These are phyloP conservation scores for Quadroppia sp. DNA, from an alignment of 2,888 invertebrate species.

Conservation along the genomic window DNA sequence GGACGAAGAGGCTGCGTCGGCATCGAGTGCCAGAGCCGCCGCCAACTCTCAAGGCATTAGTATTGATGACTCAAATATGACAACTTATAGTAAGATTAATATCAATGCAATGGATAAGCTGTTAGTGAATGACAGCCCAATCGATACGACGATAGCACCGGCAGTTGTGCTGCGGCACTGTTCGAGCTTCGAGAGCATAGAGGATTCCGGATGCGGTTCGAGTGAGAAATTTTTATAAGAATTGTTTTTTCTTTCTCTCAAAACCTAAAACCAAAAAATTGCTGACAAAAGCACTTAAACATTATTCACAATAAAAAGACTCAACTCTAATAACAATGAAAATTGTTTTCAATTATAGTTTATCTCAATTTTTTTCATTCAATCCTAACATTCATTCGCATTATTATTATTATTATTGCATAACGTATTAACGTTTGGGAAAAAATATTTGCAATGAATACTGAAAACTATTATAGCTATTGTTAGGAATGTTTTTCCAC, in stretches of 20 bases:
- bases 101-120: constrained; percentile 24
- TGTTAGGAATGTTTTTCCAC: background rate
- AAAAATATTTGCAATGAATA: background rate
- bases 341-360: background rate
- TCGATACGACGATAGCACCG: constrained; percentile 10
- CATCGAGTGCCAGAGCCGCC: background rate
- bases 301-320: background rate
- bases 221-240: constrained; percentile 26
- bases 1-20: background rate
- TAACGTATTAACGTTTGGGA: background rate
- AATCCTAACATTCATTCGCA: background rate
- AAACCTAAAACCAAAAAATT: background rate
- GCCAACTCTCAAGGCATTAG: background rate
- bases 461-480: background rate
- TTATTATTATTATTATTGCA: background rate
- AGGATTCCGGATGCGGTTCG: constrained; percentile 39
- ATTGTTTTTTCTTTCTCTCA: background rate
- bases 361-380: background rate
- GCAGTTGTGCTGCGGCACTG: background rate
- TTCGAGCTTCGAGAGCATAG: constrained; percentile 32
- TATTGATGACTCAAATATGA: constrained; percentile 12
- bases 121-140: constrained; percentile 2
- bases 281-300: background rate
- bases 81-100: constrained; percentile 19
- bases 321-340: background rate